Base-by-base conservation (phyloP, 1,140 invertebrate genomes). In the Drosophila leontia region DNA sequence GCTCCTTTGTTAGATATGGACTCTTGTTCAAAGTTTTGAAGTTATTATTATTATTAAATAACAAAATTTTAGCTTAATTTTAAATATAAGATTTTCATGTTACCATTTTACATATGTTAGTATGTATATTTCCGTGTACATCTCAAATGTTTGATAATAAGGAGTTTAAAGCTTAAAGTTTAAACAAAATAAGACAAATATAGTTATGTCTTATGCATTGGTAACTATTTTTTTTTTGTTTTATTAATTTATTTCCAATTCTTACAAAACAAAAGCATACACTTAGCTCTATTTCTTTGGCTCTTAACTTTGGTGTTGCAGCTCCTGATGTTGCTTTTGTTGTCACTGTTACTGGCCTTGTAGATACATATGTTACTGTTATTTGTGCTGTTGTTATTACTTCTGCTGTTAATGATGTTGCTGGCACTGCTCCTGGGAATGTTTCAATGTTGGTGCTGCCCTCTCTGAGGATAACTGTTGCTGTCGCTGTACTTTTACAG, bases 401-500 rank as follows among this genome's bases (percentile, higher is more conserved):
- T 34, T 29, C 26, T 34, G 11, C 29, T 53, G 50, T 35, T 17
- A 17, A 4, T 35, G 51, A 19, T 56, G 34, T 56, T 56, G 53
- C 19, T 35, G 19, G 2, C 13, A 15, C 8, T 37, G 8, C 35
- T 19, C 35, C 3, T 26, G 26, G 5, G 0, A 12, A 51, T 51
- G n/a, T 32, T 51, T 32, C 48, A 11, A 51, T 13, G 11, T 8
- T 53, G n/a, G 13, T 19, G 29, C 12, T 55, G 23, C 7, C 19
- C 15, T 47, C 23, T 23, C 45, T 47, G 1, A n/a, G 9, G 17
- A 9, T 19, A 55, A 34, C 50, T 56, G 53, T 60, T 61, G 34
- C 55, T 63, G 60, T 63, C 41, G 56, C 61, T 12, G n/a, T 37
- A 34, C 9, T 12, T 13, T 32, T 35, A 55, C 37, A 41, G 29